These are phyloP conservation scores for Bufotes viridis DNA, from an alignment of 2,797 vertebrate species.

Conservation along the genomic window DNA sequence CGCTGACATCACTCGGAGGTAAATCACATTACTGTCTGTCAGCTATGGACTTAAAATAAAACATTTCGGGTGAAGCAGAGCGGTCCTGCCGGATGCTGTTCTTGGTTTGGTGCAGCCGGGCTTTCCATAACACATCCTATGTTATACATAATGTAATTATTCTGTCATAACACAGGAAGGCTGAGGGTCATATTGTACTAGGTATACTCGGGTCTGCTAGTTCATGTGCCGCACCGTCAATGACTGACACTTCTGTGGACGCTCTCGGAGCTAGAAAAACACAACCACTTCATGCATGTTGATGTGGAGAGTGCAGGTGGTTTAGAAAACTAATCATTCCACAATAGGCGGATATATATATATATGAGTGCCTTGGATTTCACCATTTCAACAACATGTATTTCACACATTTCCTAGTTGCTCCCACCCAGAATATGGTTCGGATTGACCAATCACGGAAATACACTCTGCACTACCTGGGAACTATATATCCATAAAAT, in stretches of 20 bases:
- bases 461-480: no score
- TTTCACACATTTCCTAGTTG: no score
- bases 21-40: neutral
- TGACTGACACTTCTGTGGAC: neutral
- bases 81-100: slow-evolving; percentile 18
- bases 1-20: slow-evolving; percentile 25
- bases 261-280: neutral
- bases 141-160: slow-evolving; percentile 24
- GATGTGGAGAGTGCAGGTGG: neutral
- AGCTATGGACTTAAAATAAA: neutral
- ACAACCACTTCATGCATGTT: neutral
- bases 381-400: no score
- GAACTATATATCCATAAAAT: neutral
- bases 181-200: slow-evolving; percentile 16
- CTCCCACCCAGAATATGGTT: no score
- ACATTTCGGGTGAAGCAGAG: neutral
- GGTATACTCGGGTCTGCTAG: neutral
- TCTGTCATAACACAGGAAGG: slow-evolving; percentile 54
- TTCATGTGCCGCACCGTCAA: neutral
- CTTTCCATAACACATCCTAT: slow-evolving; percentile 10
- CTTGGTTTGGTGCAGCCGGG: neutral
- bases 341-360: neutral
- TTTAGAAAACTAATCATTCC: neutral
- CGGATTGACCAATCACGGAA: no score
- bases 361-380: neutral